Evolutionary conservation across 2,113 vertebrate genomes (phyloP).

Genomic region (Paradoxurus hermaphroditus): DNA sequence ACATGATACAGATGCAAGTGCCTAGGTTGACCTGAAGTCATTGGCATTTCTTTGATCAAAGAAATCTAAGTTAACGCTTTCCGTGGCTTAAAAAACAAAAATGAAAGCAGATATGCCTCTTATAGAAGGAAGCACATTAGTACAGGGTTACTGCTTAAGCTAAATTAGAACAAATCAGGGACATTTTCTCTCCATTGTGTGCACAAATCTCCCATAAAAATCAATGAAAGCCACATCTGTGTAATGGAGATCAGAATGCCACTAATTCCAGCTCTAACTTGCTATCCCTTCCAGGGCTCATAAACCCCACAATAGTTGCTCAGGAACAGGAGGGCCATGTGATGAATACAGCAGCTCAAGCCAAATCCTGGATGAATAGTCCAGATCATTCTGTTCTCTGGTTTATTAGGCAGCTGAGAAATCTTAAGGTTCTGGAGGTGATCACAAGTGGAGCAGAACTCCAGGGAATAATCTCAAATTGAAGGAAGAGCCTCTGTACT

Average conservation of each 20-base stretch:
- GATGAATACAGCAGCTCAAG: background rate
- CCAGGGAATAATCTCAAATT: background rate
- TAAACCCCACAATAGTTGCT: background rate
- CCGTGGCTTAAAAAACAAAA: background rate
- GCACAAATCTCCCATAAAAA: constrained; percentile 69
- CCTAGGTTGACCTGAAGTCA: background rate
- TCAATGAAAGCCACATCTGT: constrained; percentile 57
- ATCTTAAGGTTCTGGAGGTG: constrained; percentile 38
- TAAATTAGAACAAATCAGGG: constrained; percentile 75
- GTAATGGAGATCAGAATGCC: constrained; percentile 3
- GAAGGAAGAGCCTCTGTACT: background rate
- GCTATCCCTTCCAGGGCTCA: constrained; percentile 27
- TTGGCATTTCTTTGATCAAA: background rate
- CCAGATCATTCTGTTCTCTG: constrained; percentile 23
- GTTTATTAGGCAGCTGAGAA: constrained; percentile 60
- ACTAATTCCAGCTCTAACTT: constrained; percentile 10
- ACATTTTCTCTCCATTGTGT: constrained; percentile 61
- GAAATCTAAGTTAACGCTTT: background rate
- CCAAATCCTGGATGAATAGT: constrained; percentile 4
- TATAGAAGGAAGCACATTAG: constrained; percentile 55
- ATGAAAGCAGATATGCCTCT: background rate
- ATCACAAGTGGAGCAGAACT: constrained; percentile 43
- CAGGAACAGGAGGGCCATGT: background rate
- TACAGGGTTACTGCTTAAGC: constrained; percentile 61
- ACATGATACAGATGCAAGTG: background rate